Base-by-base conservation (phyloP, 2,888 invertebrate species). In the Brachynemurus nebulosus region DNA sequence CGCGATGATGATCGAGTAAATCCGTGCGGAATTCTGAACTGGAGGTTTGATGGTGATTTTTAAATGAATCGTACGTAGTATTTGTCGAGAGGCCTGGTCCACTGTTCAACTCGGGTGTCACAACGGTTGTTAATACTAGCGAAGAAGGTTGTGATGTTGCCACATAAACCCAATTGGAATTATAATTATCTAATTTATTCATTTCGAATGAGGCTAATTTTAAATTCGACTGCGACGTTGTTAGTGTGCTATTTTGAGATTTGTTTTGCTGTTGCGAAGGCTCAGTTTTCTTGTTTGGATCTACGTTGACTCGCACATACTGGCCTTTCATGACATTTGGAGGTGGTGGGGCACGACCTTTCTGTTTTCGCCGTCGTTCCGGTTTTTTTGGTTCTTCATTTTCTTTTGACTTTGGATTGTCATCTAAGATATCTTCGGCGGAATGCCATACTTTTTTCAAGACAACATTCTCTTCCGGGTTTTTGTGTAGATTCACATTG, bases 371-470 rank as follows among this genome's bases (percentile, higher is more conserved):
- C 44, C 59, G 49, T 16, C 64, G 49, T 44, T 64, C 62, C 1
- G 63, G 63, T 16, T 60, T 56, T 46, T 56, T 59, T 2, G 62
- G 59, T 1, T 51, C 44, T 20, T 33, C 33, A 8, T 12, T 14
- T 6, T 33, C 20, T 12, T 33, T 16, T 6, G 5, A 14, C n/a
- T n/a, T n/a, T 12, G 33, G 23, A n/a, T 33, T 34, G 4, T 52
- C 41, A 16, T 53, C 58, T 21, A 64, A 46, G 14, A 65, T 50
- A 51, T 64, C 60, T 44, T 65, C 65, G n/a, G 61, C 61, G 1
- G 63, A 63, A 45, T 58, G 62, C 65, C 65, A 65, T 4, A 63
- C 55, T 50, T 65, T 65, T 44, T 57, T 55, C 39, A 64, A 51
- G n/a, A 50, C 51, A 9, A 42, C 44, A 9, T 45, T 47, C 4